phyloP scores from a whole-genome alignment of 2,888 invertebrate genomes.

The Megamerina dolium region DNA sequence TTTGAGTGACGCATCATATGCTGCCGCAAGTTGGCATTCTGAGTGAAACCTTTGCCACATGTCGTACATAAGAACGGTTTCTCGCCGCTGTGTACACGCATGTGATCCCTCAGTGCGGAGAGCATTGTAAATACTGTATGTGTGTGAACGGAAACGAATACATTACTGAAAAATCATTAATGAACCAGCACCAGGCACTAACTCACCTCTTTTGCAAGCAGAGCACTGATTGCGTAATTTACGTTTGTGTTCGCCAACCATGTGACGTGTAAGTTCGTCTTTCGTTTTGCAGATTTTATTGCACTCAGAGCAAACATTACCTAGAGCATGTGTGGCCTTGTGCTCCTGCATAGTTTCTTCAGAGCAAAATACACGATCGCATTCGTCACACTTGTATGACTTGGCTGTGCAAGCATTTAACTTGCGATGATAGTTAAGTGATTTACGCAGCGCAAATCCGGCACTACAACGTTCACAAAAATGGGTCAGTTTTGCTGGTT shows the following conservation, averaged over 20 bases:
- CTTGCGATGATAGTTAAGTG: constrained; percentile 39
- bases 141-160: background rate
- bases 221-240: constrained; percentile 53
- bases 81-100: constrained; percentile 56
- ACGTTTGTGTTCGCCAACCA: constrained; percentile 48
- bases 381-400: constrained; percentile 49
- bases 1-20: constrained; percentile 57
- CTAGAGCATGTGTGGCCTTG: constrained; percentile 37
- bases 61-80: constrained; percentile 54
- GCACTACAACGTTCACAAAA: constrained; percentile 44
- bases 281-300: constrained; percentile 47
- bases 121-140: constrained; percentile 51
- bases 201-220: constrained; percentile 38
- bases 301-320: constrained; percentile 45
- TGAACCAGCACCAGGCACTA: too few relatives aligned
- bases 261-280: constrained; percentile 50
- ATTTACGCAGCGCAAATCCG: constrained; percentile 40
- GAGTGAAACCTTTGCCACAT: constrained; percentile 57
- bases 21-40: constrained; percentile 57
- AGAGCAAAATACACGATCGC: constrained; percentile 53
- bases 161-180: background rate
- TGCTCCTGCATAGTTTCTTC: constrained; percentile 54
- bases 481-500: constrained; percentile 10
- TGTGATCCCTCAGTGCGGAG: constrained; percentile 56
- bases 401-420: constrained; percentile 50